A percentile compares a stretch with the other conserved stretches of the same genome.
These are phyloP conservation scores for Sinosuthora webbiana DNA, from an alignment of 2,113 vertebrate genomes.

Conservation along the genomic window DNA sequence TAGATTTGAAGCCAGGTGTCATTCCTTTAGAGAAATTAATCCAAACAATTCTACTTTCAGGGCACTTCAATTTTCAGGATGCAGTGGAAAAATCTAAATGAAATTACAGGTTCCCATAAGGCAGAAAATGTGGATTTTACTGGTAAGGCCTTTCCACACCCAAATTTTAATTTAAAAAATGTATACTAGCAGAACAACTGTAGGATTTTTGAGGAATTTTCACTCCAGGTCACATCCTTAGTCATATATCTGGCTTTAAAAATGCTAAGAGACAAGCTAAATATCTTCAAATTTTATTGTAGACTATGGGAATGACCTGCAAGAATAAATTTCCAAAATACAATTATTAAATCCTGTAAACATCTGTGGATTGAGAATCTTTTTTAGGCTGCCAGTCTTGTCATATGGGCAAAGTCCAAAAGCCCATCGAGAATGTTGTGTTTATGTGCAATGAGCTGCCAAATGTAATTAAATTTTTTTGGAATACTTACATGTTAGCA, in stretches of 20 bases:
- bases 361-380: neutral
- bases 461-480: slow-evolving; percentile 54
- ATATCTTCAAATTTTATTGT: neutral
- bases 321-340: neutral
- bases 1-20: neutral
- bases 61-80: neutral
- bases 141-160: neutral
- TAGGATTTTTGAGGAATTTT: neutral
- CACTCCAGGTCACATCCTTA: neutral
- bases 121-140: neutral
- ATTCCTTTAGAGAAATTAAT: neutral
- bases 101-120: neutral
- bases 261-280: neutral
- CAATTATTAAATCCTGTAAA: slow-evolving; percentile 5
- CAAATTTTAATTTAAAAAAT: neutral
- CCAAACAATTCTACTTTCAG: neutral
- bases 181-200: neutral
- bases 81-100: neutral
- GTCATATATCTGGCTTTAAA: neutral
- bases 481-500: neutral
- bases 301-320: neutral
- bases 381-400: neutral
- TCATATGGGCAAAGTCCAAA: neutral
- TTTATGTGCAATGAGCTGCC: neutral
- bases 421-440: neutral